Conservation (phyloP, 2,797 vertebrate species). For the Psittacula echo region DNA sequence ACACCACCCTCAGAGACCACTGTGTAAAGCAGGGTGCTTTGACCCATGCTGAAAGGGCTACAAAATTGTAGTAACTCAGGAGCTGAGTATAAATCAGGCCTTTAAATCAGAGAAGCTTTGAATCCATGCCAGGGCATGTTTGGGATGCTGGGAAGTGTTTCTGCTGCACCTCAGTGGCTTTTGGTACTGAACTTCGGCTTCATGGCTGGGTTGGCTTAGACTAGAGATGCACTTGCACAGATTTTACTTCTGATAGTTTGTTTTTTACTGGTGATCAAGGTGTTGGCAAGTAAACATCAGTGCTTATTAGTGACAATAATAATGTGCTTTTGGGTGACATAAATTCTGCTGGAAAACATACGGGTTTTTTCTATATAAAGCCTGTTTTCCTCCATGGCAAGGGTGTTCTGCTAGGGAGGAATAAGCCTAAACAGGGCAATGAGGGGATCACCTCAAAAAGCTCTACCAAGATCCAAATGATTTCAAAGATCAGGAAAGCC, state of each 20-base stretch:
- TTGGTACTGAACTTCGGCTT: not conserved
- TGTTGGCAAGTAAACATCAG: not conserved
- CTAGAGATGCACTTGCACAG: conserved; percentile 13
- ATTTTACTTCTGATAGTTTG: not conserved
- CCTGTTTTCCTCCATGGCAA: not conserved
- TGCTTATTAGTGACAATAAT: fast-evolving
- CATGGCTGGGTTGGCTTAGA: not conserved
- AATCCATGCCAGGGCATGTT: not conserved
- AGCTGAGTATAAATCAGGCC: not conserved
- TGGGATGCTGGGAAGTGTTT: not conserved
- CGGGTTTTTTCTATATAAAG: fast-evolving
- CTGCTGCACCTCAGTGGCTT: not conserved
- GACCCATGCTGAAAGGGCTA: not conserved
- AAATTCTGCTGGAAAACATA: not conserved
- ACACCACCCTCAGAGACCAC: not conserved
- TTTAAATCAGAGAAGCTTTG: not conserved
- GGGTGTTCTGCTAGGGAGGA: not conserved
- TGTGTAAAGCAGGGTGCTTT: fast-evolving
- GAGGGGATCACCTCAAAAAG: not conserved
- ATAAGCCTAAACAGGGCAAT: not conserved
- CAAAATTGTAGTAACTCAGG: not conserved
- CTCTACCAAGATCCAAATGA: not conserved
- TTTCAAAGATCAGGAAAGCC: not conserved
- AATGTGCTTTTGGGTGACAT: not conserved
- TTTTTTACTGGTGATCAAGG: not conserved